Percentiles rank a stretch among this genome's conserved stretches.
Conservation (phyloP, 1,140 invertebrate genomes). For the Eriocheir sinensis region DNA sequence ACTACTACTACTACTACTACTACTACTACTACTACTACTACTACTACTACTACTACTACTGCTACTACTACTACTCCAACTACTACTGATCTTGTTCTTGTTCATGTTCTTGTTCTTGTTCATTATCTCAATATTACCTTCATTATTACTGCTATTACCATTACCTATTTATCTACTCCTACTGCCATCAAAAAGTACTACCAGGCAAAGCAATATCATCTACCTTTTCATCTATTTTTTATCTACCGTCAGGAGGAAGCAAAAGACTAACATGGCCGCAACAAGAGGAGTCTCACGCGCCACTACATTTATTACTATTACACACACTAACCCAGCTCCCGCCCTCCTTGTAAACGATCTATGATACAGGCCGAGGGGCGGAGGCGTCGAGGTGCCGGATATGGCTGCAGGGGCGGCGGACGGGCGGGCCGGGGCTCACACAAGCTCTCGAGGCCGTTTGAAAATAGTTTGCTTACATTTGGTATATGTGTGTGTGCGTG, state of each 20-base stretch:
- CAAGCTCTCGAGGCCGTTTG: too few species aligned
- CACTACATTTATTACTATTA: too few species aligned
- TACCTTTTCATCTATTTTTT: too few species aligned
- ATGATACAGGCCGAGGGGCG: background rate
- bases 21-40: slow-evolving; percentile 14
- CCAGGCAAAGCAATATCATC: too few species aligned
- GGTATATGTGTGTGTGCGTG: background rate
- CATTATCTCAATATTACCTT: too few species aligned
- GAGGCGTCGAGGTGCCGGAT: background rate
- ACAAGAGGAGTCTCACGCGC: too few species aligned
- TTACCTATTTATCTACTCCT: too few species aligned
- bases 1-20: background rate
- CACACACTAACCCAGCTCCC: background rate
- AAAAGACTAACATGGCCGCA: too few species aligned
- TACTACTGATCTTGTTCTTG: background rate
- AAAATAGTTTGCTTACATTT: background rate
- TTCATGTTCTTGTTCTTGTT: too few species aligned
- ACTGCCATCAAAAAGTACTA: too few species aligned
- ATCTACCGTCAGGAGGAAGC: too few species aligned
- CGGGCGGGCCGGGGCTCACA: background rate
- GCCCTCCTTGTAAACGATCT: background rate
- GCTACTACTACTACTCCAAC: background rate
- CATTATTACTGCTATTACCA: too few species aligned
- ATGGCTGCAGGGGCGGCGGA: background rate
- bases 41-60: slow-evolving; percentile 24